Conservation (phyloP, 2,113 vertebrate species). For the Danionella cerebrum region DNA sequence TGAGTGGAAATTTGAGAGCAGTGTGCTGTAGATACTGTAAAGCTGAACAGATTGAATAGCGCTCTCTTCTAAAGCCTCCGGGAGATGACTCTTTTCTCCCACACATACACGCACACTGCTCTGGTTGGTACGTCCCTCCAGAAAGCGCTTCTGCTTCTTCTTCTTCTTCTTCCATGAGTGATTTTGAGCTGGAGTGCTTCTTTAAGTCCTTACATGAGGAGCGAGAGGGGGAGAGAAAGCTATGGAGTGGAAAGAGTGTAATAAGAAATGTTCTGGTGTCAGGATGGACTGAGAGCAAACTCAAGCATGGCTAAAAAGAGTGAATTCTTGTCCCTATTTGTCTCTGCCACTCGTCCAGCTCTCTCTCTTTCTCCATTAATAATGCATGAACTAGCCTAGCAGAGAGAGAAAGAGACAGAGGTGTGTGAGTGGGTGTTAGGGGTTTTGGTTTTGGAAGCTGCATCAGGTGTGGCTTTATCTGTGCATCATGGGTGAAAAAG, state of each 20-base stretch:
- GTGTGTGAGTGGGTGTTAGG: neutral
- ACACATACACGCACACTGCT: slow-evolving; percentile 20
- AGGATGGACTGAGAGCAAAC: slow-evolving; percentile 82
- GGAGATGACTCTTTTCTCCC: neutral
- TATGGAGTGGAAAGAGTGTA: neutral
- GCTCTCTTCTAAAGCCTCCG: neutral
- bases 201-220: slow-evolving; percentile 49
- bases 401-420: slow-evolving; percentile 73
- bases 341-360: slow-evolving; percentile 95
- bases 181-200: slow-evolving; percentile 52
- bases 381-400: slow-evolving; percentile 95
- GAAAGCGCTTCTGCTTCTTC: too few relatives aligned
- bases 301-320: slow-evolving; percentile 98
- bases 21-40: slow-evolving; percentile 49
- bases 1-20: neutral
- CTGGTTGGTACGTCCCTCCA: slow-evolving; percentile 56
- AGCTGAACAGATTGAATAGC: slow-evolving; percentile 5
- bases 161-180: slow-evolving; percentile 44
- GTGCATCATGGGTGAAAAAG: slow-evolving; percentile 65
- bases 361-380: slow-evolving; percentile 89
- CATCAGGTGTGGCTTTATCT: slow-evolving; percentile 61
- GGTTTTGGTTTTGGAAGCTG: slow-evolving; percentile 51
- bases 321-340: slow-evolving; percentile 95
- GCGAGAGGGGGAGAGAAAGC: slow-evolving; percentile 7
- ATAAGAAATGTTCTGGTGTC: slow-evolving; percentile 56